phyloP scores from a whole-genome alignment of 2,113 vertebrate species.

The Paralichthys olivaceus region DNA sequence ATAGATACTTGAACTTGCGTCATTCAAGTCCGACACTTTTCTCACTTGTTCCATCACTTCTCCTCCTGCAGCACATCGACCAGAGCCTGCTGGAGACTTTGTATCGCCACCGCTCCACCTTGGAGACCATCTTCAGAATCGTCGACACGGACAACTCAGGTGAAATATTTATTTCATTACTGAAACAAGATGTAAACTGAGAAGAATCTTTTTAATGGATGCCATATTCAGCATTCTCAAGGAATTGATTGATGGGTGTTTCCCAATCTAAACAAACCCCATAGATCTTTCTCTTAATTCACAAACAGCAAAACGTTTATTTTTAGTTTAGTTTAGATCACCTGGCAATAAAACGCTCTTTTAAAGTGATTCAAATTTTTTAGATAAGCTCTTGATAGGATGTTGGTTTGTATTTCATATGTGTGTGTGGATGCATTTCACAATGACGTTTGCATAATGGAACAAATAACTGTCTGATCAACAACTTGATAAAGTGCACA shows the following conservation, averaged over 20 bases:
- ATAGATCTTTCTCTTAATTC: no score
- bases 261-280: no score
- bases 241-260: no score
- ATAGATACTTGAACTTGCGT: no score
- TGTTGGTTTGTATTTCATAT: no score
- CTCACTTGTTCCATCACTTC: neutral
- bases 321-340: no score
- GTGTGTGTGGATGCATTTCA: neutral
- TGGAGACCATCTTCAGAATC: conserved; percentile 96
- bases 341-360: no score
- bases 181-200: neutral
- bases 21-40: no score
- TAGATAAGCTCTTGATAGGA: no score
- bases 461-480: neutral
- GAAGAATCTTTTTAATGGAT: neutral
- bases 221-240: no score
- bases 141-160: conserved; percentile 95
- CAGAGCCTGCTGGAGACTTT: conserved; percentile 90
- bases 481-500: neutral
- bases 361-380: no score
- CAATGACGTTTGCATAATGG: neutral
- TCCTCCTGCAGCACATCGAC: conserved; percentile 86
- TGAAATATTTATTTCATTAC: conserved; percentile 54
- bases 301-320: no score
- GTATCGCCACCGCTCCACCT: conserved; percentile 91